Base-by-base conservation (phyloP, 2,888 invertebrate genomes). In the Yponomeuta evonymella region DNA sequence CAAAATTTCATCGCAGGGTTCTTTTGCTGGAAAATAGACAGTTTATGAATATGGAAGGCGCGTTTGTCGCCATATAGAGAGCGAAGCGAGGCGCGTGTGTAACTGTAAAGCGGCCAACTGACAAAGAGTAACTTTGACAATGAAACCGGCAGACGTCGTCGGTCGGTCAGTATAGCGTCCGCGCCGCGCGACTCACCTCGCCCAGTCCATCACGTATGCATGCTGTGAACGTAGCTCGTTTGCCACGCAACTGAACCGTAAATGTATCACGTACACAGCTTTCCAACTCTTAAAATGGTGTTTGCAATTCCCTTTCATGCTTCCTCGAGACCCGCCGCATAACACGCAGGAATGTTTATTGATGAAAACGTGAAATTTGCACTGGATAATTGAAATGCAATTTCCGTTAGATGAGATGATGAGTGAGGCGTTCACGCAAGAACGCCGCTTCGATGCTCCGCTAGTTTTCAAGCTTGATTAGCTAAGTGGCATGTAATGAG, bases 81-180 rank as follows among this genome's bases (percentile, higher is more conserved):
- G 79, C 76, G 78, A 77, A 78, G 79, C 82, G 83, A 81, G 84
- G 83, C 84, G 83, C 86, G 81, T 81, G 77, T 15, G 82, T 89
- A 89, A 89, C 90, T 86, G 89, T 90, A 86, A 86, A 89, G 81
- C 83, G 84, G 85, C 84, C 87, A 85, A 87, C 87, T 86, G 81
- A 82, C 84, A 67, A 33, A 65, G 33, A 30, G 51, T 29, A 51
- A 51, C 67, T 58, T 58, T 58, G 51, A 58, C 51, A 58, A 58
- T 58, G 51, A 58, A 15, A 58, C 51, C 43, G 62, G 64, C 9
- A 29, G 29, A 64, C 64, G 29, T n/a, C 63, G 63, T 10, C 64
- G 64, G 29, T 4, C 43, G 67, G 43, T 33, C 15, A 67, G 15
- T 8, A 8, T 36, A 43, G 10, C 67, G 67, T 15, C 43, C 67